Conservation (phyloP, 2,113 vertebrate genomes). For the Poeciliopsis occidentalis region DNA sequence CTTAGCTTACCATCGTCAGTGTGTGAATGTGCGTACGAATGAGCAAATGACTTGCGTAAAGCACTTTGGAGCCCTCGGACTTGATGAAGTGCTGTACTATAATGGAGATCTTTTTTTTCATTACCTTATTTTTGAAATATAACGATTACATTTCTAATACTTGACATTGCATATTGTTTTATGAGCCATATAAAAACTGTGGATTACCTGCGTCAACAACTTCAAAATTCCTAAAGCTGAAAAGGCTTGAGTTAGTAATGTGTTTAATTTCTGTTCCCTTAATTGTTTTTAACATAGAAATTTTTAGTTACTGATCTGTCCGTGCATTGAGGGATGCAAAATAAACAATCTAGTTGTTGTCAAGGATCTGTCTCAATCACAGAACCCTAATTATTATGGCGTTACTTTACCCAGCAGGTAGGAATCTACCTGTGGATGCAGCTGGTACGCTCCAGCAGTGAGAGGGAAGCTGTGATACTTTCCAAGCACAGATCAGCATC, state of each 20-base stretch:
- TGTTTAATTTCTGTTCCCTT: no score
- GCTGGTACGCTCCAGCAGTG: constrained; percentile 33
- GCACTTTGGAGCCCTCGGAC: no score
- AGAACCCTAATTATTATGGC: constrained; percentile 3
- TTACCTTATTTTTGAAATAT: no score
- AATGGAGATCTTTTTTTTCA: background rate
- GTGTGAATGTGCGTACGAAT: no score
- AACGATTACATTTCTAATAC: no score
- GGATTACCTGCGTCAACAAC: background rate
- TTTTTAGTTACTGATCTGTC: background rate
- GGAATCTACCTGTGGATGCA: constrained; percentile 41
- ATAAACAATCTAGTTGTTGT: background rate
- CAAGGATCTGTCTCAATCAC: constrained; percentile 11
- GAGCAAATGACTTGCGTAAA: no score
- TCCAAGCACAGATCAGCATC: constrained; percentile 60
- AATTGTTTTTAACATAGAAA: background rate
- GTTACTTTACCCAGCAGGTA: constrained; percentile 22
- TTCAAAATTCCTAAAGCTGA: background rate
- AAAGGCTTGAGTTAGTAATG: no score
- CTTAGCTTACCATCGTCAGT: no score
- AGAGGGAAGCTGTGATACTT: constrained; percentile 41
- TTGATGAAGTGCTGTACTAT: no score
- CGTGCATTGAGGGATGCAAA: background rate
- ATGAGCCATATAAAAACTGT: background rate
- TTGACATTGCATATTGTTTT: background rate